phyloP scores from a whole-genome alignment of 2,888 invertebrate species.

The Nephrotoma guestfalica region DNA sequence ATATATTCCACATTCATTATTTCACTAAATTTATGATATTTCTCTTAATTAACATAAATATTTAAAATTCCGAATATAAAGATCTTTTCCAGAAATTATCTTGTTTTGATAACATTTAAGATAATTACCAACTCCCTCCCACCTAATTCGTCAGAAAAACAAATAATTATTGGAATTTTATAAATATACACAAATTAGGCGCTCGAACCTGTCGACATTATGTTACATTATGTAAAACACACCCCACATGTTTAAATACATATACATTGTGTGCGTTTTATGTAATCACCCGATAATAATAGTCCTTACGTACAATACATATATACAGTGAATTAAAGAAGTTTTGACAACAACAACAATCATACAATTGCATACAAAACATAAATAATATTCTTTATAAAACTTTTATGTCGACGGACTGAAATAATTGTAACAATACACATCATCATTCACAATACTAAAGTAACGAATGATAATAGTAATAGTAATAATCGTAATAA shows the following conservation, averaged over 20 bases:
- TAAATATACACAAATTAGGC: too few relatives aligned
- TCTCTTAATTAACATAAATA: background rate
- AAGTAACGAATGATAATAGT: background rate
- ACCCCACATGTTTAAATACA: background rate
- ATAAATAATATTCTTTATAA: too few relatives aligned
- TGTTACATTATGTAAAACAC: background rate
- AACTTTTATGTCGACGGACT: background rate
- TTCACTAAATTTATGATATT: background rate
- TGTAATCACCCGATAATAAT: background rate
- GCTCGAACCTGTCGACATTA: background rate
- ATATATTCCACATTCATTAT: background rate
- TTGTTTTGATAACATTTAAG: background rate
- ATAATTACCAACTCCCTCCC: background rate
- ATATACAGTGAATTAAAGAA: background rate
- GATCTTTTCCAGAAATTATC: background rate
- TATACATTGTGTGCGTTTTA: background rate
- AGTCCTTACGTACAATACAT: background rate
- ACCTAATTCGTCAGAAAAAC: background rate
- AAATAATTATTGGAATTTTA: too few relatives aligned
- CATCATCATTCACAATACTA: background rate
- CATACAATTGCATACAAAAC: background rate
- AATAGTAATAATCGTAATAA: background rate
- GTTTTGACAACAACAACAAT: background rate
- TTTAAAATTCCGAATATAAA: background rate
- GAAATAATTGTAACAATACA: background rate